Evolutionary conservation across 2,888 invertebrate genomes (phyloP).

Genomic region (Drosophila koepferae): DNA sequence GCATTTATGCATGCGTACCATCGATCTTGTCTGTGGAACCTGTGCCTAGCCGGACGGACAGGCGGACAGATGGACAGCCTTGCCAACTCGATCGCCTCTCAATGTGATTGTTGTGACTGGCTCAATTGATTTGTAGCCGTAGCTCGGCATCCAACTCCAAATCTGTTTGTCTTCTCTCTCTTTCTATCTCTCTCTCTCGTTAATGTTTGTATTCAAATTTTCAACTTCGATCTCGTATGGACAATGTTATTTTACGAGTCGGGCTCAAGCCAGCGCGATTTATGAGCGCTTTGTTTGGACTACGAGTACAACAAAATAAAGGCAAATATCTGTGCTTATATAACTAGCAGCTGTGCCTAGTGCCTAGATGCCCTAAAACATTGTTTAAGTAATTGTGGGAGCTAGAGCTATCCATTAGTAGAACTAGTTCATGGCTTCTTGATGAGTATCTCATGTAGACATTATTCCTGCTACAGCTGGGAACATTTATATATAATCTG

Average conservation of each 20-base stretch:
- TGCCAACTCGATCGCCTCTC: constrained; percentile 38
- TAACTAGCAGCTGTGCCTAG: constrained; percentile 22
- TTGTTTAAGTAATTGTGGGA: neutral
- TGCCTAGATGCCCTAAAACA: neutral
- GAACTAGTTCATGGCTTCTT: neutral
- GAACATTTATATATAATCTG: neutral
- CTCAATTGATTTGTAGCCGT: constrained; percentile 67
- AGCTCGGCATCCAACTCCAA: constrained; percentile 29
- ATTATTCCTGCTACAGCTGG: neutral
- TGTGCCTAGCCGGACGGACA: constrained; percentile 31
- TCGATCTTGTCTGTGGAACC: constrained; percentile 45
- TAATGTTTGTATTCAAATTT: constrained; percentile 78
- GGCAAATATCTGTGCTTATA: constrained; percentile 6
- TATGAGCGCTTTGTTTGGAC: constrained; percentile 72
- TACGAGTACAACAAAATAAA: constrained; percentile 15
- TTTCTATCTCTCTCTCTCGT: constrained; percentile 29
- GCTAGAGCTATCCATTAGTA: neutral
- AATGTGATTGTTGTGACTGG: constrained; percentile 52
- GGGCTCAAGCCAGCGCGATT: constrained; percentile 48
- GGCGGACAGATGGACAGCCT: neutral
- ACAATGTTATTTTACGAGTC: constrained; percentile 45
- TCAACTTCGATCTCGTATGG: constrained; percentile 18
- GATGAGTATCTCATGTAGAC: neutral
- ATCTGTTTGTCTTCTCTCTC: constrained; percentile 20
- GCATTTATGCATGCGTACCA: constrained; percentile 80